Evolutionary conservation across 2,888 invertebrate genomes (phyloP).

Genomic region (Drosophila neotestacea): DNA sequence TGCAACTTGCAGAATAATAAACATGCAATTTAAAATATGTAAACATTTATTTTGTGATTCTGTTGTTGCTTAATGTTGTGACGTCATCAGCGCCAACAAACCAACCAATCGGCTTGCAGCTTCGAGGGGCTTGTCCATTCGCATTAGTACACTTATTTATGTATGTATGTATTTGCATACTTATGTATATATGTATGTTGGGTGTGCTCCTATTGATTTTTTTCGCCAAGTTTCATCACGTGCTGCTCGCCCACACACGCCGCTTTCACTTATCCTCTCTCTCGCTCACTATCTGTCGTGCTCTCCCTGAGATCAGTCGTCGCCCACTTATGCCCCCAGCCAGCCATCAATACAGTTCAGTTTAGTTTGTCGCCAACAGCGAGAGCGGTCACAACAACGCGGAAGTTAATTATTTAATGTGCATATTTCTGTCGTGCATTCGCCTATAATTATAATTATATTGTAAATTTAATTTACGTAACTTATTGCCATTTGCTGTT

Average conservation of each 20-base stretch:
- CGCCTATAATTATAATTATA: slow-evolving; percentile 25
- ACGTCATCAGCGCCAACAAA: slow-evolving; percentile 50
- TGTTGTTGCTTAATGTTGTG: slow-evolving; percentile 28
- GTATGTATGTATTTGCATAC: neutral
- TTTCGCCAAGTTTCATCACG: slow-evolving; percentile 39
- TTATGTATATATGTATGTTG: neutral
- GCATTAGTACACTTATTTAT: neutral
- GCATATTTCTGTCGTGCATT: slow-evolving; percentile 9
- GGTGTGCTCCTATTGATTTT: slow-evolving; percentile 37
- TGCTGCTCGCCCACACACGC: slow-evolving; percentile 34
- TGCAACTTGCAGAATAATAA: slow-evolving; percentile 10
- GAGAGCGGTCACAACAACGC: slow-evolving; percentile 38
- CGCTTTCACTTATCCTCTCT: slow-evolving; percentile 15
- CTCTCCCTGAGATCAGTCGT: slow-evolving; percentile 34
- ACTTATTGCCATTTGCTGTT: slow-evolving; percentile 32
- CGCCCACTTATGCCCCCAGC: slow-evolving; percentile 17
- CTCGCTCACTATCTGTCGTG: slow-evolving; percentile 9
- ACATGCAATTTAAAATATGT: slow-evolving; percentile 22
- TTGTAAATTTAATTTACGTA: slow-evolving; percentile 55
- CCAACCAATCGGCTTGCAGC: slow-evolving; percentile 58
- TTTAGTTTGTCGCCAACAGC: slow-evolving; percentile 56
- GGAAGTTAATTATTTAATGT: slow-evolving; percentile 27
- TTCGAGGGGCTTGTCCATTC: slow-evolving; percentile 63
- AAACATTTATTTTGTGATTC: slow-evolving; percentile 14
- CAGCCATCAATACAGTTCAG: slow-evolving; percentile 27